Conservation (phyloP, 2,113 vertebrate species). For the Nannospalax galili region DNA sequence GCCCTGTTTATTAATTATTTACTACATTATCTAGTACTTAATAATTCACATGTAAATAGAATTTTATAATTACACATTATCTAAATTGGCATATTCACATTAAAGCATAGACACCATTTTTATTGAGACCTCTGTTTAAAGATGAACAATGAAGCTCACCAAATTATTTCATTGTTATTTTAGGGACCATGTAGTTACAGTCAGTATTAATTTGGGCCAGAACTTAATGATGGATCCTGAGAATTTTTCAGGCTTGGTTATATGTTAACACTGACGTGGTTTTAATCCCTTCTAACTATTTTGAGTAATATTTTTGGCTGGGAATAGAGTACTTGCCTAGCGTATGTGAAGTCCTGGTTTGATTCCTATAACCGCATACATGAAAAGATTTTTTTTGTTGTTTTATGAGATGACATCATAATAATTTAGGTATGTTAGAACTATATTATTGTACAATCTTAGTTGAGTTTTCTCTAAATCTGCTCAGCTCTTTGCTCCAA, state of each 20-base stretch:
- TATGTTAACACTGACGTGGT: slow-evolving; percentile 19
- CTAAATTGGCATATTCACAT: not conserved
- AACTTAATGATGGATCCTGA: slow-evolving; percentile 35
- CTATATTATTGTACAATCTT: not conserved
- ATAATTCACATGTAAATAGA: not conserved
- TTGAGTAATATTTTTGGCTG: slow-evolving; percentile 40
- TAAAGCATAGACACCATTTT: slow-evolving; percentile 8
- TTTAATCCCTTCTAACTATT: slow-evolving; percentile 45
- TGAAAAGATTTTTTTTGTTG: not conserved
- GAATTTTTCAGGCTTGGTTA: slow-evolving; percentile 16
- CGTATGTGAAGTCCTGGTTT: not conserved
- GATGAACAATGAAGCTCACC: not conserved
- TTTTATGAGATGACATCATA: slow-evolving; percentile 11
- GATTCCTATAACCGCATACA: not conserved
- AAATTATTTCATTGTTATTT: slow-evolving; percentile 30
- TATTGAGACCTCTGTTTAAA: slow-evolving; percentile 34
- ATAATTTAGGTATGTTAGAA: not conserved
- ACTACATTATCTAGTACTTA: not conserved
- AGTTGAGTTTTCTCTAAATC: not conserved
- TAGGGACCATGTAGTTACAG: not conserved
- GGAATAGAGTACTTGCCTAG: not conserved
- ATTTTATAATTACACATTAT: not conserved
- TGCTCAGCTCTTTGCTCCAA: slow-evolving; percentile 36
- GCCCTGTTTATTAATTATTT: not conserved
- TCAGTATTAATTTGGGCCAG: slow-evolving; percentile 17